phyloP scores from a whole-genome alignment of 2,888 invertebrate genomes.

The Lithophane semibrunnea region DNA sequence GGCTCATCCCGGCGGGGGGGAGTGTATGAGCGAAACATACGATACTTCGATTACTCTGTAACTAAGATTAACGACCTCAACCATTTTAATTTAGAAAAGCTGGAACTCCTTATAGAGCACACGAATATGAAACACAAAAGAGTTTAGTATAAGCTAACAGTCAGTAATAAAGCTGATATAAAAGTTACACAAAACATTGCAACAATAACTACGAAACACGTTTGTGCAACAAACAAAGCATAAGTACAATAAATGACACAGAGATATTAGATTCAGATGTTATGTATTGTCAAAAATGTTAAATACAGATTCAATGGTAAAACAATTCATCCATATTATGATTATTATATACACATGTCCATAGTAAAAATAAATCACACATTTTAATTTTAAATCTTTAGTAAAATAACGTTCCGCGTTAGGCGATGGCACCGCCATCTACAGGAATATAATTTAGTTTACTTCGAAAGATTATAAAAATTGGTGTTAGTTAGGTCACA shows the following conservation, averaged over 20 bases:
- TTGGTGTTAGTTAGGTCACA: conserved; percentile 37
- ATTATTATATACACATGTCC: conserved; percentile 65
- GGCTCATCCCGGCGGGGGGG: conserved; percentile 24
- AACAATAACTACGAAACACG: conserved; percentile 56
- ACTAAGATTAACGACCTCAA: conserved; percentile 49
- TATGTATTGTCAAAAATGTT: conserved; percentile 66
- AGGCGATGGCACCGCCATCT: conserved; percentile 43
- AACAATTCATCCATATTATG: conserved; percentile 56
- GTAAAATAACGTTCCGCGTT: conserved; percentile 54
- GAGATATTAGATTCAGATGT: conserved; percentile 57
- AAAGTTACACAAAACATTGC: conserved; percentile 54
- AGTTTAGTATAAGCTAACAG: conserved; percentile 62
- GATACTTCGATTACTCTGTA: conserved; percentile 21
- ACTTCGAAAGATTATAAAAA: conserved; percentile 57
- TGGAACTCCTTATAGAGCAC: conserved; percentile 38
- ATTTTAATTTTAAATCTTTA: conserved; percentile 57
- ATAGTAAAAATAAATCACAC: conserved; percentile 64
- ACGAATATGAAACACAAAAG: conserved; percentile 57
- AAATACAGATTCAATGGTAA: conserved; percentile 61
- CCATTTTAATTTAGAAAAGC: conserved; percentile 51
- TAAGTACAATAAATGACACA: conserved; percentile 71
- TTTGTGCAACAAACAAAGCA: conserved; percentile 70
- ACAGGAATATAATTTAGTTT: conserved; percentile 46
- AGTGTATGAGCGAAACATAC: conserved; percentile 35
- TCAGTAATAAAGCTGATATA: conserved; percentile 56